Conservation (phyloP, 2,113 vertebrate species). For the Chaetodon trifascialis region DNA sequence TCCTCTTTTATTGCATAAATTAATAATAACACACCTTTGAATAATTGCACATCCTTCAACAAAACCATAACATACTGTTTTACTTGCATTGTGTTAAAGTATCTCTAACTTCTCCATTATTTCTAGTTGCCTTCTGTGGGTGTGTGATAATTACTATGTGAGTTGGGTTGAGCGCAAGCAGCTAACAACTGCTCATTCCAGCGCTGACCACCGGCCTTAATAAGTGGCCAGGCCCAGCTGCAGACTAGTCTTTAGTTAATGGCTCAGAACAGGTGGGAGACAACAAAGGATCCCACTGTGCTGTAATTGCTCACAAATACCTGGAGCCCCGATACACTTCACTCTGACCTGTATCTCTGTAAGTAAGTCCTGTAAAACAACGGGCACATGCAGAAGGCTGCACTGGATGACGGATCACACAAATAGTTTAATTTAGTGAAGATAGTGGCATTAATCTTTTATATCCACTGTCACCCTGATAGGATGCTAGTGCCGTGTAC, state of each 20-base stretch:
- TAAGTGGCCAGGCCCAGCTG: slow-evolving; percentile 61
- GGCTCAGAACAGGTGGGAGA: slow-evolving; percentile 74
- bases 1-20: background rate
- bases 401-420: background rate
- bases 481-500: background rate
- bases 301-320: slow-evolving; percentile 68
- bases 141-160: slow-evolving; percentile 33
- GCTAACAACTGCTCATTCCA: slow-evolving; percentile 64
- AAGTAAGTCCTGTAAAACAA: slow-evolving; percentile 3
- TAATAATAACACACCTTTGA: slow-evolving; percentile 3
- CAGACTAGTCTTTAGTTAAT: slow-evolving; percentile 65
- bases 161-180: slow-evolving; percentile 13
- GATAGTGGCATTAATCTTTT: background rate
- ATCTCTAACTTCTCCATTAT: background rate
- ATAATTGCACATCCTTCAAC: background rate
- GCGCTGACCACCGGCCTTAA: slow-evolving; percentile 55
- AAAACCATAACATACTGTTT: background rate
- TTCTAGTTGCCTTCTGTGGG: background rate
- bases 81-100: background rate
- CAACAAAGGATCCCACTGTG: slow-evolving; percentile 77
- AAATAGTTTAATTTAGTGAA: background rate
- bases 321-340: slow-evolving; percentile 39
- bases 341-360: slow-evolving; percentile 13
- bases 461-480: background rate
- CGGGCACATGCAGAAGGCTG: background rate